Conservation (phyloP, 2,113 vertebrate genomes). For the Cebus imitator region DNA sequence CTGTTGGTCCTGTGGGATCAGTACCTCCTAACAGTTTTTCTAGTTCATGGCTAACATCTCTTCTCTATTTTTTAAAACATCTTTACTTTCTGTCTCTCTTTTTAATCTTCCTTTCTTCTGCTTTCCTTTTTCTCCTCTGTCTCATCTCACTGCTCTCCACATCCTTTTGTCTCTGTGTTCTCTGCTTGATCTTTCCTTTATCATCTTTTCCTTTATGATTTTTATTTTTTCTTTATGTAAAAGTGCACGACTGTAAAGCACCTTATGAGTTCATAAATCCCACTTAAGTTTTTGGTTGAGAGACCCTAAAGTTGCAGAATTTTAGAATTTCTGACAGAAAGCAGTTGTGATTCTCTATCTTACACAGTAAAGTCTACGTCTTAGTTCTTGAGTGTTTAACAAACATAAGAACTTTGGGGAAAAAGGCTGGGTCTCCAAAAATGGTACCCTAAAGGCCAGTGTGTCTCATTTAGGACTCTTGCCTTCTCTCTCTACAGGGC, state of each 20-base stretch:
- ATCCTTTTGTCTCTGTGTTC: background rate
- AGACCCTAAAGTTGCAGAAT: background rate
- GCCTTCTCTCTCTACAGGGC: background rate
- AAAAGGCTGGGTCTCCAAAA: background rate
- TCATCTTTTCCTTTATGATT: background rate
- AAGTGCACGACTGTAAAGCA: background rate
- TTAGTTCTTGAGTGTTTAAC: background rate
- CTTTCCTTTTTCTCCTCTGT: background rate
- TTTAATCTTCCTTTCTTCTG: background rate
- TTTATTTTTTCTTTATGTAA: background rate
- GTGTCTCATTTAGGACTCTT: background rate
- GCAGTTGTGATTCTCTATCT: background rate
- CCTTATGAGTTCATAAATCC: background rate
- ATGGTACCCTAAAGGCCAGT: background rate
- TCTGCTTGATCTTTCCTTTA: background rate
- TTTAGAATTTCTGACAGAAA: background rate
- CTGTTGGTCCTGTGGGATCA: background rate
- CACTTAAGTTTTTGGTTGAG: background rate
- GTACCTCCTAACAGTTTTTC: background rate
- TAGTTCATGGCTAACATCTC: background rate
- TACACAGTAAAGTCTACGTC: background rate
- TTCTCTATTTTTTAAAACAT: background rate
- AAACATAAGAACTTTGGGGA: background rate
- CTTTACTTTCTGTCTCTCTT: background rate
- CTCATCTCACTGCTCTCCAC: background rate